phyloP scores from a whole-genome alignment of 1,140 invertebrate species.

The Eciton burchellii region DNA sequence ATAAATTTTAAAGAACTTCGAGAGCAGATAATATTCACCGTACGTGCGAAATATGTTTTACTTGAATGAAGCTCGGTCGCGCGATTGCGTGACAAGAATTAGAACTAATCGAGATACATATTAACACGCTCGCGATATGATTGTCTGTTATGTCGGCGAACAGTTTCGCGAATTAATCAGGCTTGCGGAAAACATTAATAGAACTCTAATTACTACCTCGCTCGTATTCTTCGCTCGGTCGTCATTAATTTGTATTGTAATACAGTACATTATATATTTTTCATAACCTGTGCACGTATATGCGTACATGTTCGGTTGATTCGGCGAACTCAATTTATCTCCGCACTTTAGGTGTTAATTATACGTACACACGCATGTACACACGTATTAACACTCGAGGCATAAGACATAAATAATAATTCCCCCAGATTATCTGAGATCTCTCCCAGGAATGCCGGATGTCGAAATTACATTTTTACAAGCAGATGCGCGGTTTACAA shows the following conservation, averaged over 20 bases:
- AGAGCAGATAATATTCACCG: conserved; percentile 24
- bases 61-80: conserved; percentile 7
- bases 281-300: neutral
- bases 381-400: no score
- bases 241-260: conserved; percentile 3
- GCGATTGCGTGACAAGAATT: conserved; percentile 34
- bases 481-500: no score
- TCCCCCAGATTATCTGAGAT: no score
- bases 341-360: no score
- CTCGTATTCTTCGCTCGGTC: neutral
- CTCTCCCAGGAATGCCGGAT: no score
- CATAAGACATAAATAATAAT: no score
- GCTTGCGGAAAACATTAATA: conserved; percentile 2
- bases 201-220: neutral
- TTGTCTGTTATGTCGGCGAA: conserved; percentile 22
- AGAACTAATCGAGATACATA: conserved; percentile 43
- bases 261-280: neutral
- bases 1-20: conserved; percentile 48
- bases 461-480: no score
- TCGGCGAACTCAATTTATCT: no score
- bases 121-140: conserved; percentile 39
- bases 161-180: conserved; percentile 24
- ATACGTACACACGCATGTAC: no score
- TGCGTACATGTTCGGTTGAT: neutral
- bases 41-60: conserved; percentile 11